Evolutionary conservation across 1,140 invertebrate species (phyloP).

Genomic region (Tetraneura akinire): DNA sequence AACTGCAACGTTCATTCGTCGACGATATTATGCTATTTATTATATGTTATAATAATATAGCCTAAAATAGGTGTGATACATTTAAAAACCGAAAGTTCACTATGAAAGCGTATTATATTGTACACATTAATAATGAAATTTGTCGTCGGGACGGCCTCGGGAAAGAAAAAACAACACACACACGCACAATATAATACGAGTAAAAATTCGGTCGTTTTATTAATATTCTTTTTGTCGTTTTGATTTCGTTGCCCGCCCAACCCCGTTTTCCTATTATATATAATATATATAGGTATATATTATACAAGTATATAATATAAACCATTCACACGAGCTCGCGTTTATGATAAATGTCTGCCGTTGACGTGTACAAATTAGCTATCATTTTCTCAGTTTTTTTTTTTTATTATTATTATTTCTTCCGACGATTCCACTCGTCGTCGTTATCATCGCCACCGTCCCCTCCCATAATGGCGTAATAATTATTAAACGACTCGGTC

Average conservation of each 20-base stretch:
- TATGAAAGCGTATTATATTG: too few species aligned
- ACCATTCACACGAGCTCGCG: slow-evolving; percentile 24
- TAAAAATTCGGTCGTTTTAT: slow-evolving; percentile 40
- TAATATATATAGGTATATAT: too few species aligned
- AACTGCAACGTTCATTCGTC: too few species aligned
- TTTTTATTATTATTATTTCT: slow-evolving; percentile 57
- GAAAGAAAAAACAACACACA: background rate
- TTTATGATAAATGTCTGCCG: slow-evolving; percentile 48
- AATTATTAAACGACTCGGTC: slow-evolving; percentile 31
- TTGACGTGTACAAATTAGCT: slow-evolving; percentile 50
- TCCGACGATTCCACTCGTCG: slow-evolving; percentile 22
- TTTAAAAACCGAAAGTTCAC: too few species aligned
- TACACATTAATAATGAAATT: too few species aligned
- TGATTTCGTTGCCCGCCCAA: slow-evolving; percentile 19
- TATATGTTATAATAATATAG: too few species aligned
- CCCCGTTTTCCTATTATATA: background rate
- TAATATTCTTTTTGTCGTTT: slow-evolving; percentile 45
- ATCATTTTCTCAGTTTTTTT: slow-evolving; percentile 33
- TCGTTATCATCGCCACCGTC: background rate
- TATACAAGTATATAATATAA: too few species aligned
- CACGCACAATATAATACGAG: too few species aligned
- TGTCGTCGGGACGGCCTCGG: background rate
- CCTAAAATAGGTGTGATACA: too few species aligned
- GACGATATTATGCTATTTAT: too few species aligned
- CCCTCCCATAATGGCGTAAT: slow-evolving; percentile 39